Base-by-base conservation (phyloP, 2,888 invertebrate genomes). In the Shargacucullia verbasci region DNA sequence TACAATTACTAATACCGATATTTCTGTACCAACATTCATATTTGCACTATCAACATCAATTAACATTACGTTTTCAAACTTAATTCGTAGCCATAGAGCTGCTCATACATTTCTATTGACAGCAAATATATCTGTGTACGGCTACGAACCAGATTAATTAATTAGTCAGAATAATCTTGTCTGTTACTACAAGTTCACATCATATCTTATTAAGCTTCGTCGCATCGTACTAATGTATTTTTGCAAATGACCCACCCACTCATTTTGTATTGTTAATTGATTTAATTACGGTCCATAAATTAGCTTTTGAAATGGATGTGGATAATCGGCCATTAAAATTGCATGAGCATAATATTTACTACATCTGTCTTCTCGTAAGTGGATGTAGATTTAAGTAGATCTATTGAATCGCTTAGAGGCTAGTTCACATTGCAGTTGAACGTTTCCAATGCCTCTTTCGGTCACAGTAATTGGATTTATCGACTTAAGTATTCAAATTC, bases 391-490 rank as follows among this genome's bases (percentile, higher is more conserved):
- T 76, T 70, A 63, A 72, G 61, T 65, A 58, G 62, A 76, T 73
- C 62, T 59, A 54, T 57, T 76, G 67, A 70, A 72, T 76, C 65
- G 61, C 64, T 53, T 67, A 64, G 58, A 61, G 70, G 62, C 66
- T 67, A 46, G 69, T 62, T 74, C 67, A 65, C 52, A 57, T 66
- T 60, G 66, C 65, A 57, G 20, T 62, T 67, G 55, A 74, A 68
- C 66, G 73, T 76, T 80, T 77, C 78, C 74, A 80, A 78, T 70
- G 55, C 76, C 78, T 79, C 78, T 76, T 73, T 73, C 64, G 71
- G 73, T 62, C 56, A 59, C 70, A 70, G 76, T 87, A 85, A 85
- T 87, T 85, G 85, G 78, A 86, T 86, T 87, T 87, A 87, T 84
- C 79, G 77, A 70, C 73, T 76, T 75, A 68, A 73, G 61, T 76